phyloP scores from a whole-genome alignment of 2,888 invertebrate genomes.

The Geotrupes spiniger region DNA sequence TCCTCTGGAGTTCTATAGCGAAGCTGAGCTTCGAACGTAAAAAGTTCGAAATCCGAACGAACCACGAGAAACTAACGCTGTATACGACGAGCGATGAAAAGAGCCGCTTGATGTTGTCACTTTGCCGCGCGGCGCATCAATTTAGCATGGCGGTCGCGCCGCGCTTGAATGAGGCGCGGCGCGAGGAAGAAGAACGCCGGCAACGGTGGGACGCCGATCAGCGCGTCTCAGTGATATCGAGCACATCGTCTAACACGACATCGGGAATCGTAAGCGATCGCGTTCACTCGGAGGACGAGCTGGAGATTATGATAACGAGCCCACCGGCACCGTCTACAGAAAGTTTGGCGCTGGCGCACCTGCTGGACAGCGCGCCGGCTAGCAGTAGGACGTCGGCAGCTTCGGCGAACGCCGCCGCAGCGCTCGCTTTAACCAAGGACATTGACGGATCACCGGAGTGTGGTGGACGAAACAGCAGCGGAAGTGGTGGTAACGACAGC shows the following conservation, averaged over 20 bases:
- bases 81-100: slow-evolving; percentile 92
- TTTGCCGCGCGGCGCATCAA: slow-evolving; percentile 92
- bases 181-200: slow-evolving; percentile 75
- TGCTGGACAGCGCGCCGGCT: slow-evolving; percentile 64
- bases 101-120: slow-evolving; percentile 61
- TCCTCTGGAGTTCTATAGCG: slow-evolving; percentile 94
- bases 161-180: slow-evolving; percentile 76
- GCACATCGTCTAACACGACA: slow-evolving; percentile 94
- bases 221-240: slow-evolving; percentile 68
- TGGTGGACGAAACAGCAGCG: slow-evolving; percentile 51
- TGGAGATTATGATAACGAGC: slow-evolving; percentile 82
- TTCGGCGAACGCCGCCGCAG: slow-evolving; percentile 49
- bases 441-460: slow-evolving; percentile 39
- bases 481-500: slow-evolving; percentile 46
- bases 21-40: slow-evolving; percentile 95
- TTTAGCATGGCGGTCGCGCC: slow-evolving; percentile 92
- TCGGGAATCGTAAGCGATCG: slow-evolving; percentile 95
- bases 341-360: slow-evolving; percentile 76
- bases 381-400: slow-evolving; percentile 58
- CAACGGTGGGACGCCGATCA: slow-evolving; percentile 48
- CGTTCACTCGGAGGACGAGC: slow-evolving; percentile 91
- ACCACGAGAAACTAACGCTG: slow-evolving; percentile 82
- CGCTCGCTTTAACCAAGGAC: slow-evolving; percentile 46
- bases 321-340: slow-evolving; percentile 85
- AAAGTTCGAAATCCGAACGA: slow-evolving; percentile 93